Percentiles rank a stretch among this genome's conserved stretches.
These are phyloP conservation scores for Cheirogaleus major DNA, from an alignment of 2,797 vertebrate genomes.

Conservation along the genomic window DNA sequence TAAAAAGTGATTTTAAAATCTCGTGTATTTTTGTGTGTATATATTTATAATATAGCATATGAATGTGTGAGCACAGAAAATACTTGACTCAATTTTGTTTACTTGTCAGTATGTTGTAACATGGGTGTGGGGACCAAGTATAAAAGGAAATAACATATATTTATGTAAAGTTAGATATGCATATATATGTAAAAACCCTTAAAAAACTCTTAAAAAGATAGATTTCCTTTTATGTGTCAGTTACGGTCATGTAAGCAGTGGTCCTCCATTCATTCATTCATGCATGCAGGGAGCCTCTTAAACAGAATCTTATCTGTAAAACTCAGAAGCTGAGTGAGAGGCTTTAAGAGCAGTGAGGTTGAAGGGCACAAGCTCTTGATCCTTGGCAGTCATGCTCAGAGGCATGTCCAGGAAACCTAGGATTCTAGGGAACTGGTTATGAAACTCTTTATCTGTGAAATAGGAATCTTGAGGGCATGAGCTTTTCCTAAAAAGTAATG, in stretches of 20 bases:
- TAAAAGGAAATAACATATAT: background rate
- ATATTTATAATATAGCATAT: background rate
- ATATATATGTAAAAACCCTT: background rate
- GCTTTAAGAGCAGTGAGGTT: background rate
- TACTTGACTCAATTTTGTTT: constrained; percentile 19
- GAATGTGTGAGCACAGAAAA: background rate
- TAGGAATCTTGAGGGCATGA: background rate
- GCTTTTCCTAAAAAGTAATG: background rate
- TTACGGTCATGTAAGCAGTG: background rate
- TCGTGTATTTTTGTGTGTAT: background rate
- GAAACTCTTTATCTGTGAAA: background rate
- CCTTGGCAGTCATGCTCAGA: background rate
- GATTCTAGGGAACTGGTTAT: background rate
- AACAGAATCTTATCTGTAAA: background rate
- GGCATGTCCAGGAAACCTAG: background rate
- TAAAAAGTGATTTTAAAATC: background rate
- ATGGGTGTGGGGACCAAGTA: background rate
- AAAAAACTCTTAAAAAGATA: background rate
- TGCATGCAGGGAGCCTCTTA: background rate
- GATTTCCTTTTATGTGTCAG: background rate
- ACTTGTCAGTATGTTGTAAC: background rate
- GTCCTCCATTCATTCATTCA: background rate
- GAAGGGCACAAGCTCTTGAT: background rate
- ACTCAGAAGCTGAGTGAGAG: background rate
- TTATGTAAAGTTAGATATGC: background rate